phyloP scores from a whole-genome alignment of 2,113 vertebrate species.

The Heliornis fulica region DNA sequence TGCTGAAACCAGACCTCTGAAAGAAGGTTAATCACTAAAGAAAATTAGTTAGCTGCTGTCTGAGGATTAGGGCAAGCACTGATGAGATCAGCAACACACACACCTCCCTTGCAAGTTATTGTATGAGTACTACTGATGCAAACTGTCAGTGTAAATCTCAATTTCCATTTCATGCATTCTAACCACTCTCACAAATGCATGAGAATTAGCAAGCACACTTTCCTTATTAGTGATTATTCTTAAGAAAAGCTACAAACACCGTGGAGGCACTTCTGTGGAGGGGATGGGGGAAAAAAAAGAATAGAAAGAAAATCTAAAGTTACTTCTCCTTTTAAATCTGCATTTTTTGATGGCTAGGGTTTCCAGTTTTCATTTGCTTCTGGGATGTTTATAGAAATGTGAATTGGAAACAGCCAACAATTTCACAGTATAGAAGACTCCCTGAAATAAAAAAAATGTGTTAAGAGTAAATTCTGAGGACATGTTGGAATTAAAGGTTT shows the following conservation, averaged over 20 bases:
- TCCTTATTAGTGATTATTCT: not conserved
- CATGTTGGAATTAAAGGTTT: not conserved
- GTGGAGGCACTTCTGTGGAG: fast-evolving
- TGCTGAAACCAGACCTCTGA: not conserved
- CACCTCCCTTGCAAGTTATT: not conserved
- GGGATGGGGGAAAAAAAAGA: not conserved
- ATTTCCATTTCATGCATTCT: not conserved
- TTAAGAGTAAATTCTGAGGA: not conserved
- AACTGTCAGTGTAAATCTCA: not conserved
- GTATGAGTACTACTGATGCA: not conserved
- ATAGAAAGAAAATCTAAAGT: not conserved
- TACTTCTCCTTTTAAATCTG: not conserved
- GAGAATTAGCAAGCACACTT: fast-evolving
- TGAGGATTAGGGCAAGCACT: not conserved
- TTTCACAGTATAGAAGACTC: not conserved
- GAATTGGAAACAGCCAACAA: not conserved
- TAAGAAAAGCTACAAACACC: not conserved
- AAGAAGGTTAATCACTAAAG: not conserved
- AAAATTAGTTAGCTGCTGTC: not conserved
- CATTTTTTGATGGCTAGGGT: not conserved
- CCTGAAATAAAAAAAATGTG: not conserved
- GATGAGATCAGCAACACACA: not conserved
- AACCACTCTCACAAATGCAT: not conserved
- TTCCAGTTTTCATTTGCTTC: not conserved
- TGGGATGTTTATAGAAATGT: not conserved